Evolutionary conservation across 2,797 vertebrate species (phyloP).

Genomic region (Philypnodon macrostomus): DNA sequence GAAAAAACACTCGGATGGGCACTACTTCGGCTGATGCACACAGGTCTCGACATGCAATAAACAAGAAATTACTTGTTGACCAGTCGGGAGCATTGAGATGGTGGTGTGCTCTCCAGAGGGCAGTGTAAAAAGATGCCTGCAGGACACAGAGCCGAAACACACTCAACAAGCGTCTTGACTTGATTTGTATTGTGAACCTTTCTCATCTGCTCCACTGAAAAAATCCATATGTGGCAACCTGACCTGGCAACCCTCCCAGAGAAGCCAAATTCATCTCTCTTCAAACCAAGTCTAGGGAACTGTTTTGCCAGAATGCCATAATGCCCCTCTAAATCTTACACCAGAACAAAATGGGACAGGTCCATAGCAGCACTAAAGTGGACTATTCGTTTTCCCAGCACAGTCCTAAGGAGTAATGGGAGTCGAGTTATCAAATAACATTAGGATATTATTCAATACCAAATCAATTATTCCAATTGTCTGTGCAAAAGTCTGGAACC

Average conservation of each 20-base stretch:
- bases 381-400: slow-evolving; percentile 60
- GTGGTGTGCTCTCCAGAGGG: slow-evolving; percentile 45
- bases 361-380: slow-evolving; percentile 58
- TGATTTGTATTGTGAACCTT: slow-evolving; percentile 63
- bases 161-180: slow-evolving; percentile 44
- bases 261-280: slow-evolving; percentile 51
- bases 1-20: slow-evolving; percentile 21
- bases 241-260: slow-evolving; percentile 47
- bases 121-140: slow-evolving; percentile 52
- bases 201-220: slow-evolving; percentile 52
- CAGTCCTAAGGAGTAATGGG: slow-evolving; percentile 54
- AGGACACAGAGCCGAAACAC: slow-evolving; percentile 42
- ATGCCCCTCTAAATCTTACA: slow-evolving; percentile 63
- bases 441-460: no score
- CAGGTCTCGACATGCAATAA: slow-evolving; percentile 27
- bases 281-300: slow-evolving; percentile 50
- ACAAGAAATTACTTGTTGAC: slow-evolving; percentile 49
- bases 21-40: neutral
- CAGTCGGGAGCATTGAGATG: slow-evolving; percentile 43
- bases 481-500: no score
- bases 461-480: no score
- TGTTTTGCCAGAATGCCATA: slow-evolving; percentile 48
- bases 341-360: slow-evolving; percentile 45
- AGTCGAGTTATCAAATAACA: no score
- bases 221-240: slow-evolving; percentile 51